These are phyloP conservation scores for Burhinus bistriatus DNA, from an alignment of 2,113 vertebrate species.

Conservation along the genomic window DNA sequence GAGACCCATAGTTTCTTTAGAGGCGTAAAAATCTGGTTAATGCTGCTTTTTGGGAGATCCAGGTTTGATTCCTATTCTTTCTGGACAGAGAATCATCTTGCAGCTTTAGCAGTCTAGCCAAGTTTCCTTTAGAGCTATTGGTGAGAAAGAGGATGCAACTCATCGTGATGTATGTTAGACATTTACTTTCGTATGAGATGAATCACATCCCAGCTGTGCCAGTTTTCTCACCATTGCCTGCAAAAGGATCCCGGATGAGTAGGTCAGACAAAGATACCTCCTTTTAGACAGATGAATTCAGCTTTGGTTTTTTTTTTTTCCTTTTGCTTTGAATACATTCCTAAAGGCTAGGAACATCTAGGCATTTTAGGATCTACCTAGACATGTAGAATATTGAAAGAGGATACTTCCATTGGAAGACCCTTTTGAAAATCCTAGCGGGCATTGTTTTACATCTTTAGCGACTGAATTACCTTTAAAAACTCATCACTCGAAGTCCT, in stretches of 20 bases:
- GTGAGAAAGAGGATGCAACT: neutral
- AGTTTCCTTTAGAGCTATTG: neutral
- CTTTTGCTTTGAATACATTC: neutral
- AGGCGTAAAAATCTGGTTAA: neutral
- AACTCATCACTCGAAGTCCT: neutral
- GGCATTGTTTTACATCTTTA: neutral
- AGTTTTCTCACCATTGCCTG: neutral
- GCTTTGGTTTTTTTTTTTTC: neutral
- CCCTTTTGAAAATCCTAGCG: neutral
- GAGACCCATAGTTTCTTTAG: neutral
- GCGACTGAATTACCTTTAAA: accelerated
- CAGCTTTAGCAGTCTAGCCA: neutral
- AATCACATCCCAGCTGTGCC: neutral
- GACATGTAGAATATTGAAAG: neutral
- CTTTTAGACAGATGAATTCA: neutral
- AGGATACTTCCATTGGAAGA: neutral
- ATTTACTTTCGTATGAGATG: neutral
- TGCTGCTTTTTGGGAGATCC: neutral
- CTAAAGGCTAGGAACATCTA: neutral
- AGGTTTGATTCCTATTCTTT: neutral
- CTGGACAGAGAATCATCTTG: neutral
- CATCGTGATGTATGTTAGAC: neutral
- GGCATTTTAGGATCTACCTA: neutral
- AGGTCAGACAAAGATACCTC: neutral
- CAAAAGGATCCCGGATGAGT: neutral